Evolutionary conservation across 2,113 vertebrate species (phyloP), one percentile per base, ranked within the genome.

Genomic region (Passer domesticus): DNA sequence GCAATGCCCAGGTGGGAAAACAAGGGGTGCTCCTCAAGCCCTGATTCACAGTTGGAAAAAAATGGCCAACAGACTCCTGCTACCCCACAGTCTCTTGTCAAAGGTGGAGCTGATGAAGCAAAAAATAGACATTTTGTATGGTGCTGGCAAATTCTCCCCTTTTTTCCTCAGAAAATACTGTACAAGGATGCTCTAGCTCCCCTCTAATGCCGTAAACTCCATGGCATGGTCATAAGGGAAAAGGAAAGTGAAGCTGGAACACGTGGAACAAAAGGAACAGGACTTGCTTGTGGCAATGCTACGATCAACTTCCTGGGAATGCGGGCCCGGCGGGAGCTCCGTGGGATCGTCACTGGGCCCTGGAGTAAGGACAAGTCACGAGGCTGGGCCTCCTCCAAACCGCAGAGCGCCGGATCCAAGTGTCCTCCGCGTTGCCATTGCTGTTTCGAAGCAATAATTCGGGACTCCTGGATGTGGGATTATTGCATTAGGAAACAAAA

Each of bases 401-500:
- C 28, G 69, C 75, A n/a, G 28, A 75, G 35, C 8, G 35, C 72
- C 19, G 5, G 13, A 24, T 20, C 79, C 49, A 1, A 49, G 72
- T 1, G n/a, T 68, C 79, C 73, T 69, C 79, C 21, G 17, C 33
- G 41, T 1, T 8, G 41, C 87, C 79, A 27, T 43, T 41, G 87
- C 87, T 37, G 72, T 17, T 69, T 28, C 22, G n/a, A 77, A 90
- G 87, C 95, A 88, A 68, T 44, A 93, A 73, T 58, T 94, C 86
- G 94, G 97, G 98, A 98, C 98, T 98, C 98, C 97, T 97, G 98
- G 97, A 95, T 96, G 20, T 56, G 79, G 63, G 64, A 75, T 99
- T 99, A 99, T 99, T 99, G 99, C 99, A 98, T 99, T 99, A 98
- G 98, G 98, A 98, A 98, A 98, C 98, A 90, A 98, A 98, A 98